Percentiles rank a stretch among this genome's conserved stretches.
These are phyloP conservation scores for Cyprinus carpio DNA, from an alignment of 2,113 vertebrate genomes.

Conservation along the genomic window DNA sequence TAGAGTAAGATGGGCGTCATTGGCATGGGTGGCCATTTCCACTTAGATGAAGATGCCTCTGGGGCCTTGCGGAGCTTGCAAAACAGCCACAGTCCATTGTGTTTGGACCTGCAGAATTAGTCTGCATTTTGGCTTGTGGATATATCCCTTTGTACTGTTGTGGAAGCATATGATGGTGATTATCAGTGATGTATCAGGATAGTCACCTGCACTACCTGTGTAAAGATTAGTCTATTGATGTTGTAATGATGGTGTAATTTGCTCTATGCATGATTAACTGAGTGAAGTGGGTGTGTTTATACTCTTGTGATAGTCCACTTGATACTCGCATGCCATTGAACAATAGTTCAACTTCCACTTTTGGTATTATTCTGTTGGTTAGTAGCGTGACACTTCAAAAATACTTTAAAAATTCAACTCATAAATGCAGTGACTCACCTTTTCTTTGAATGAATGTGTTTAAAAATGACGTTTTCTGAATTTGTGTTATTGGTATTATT, in stretches of 20 bases:
- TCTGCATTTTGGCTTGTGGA: background rate
- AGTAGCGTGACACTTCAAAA: background rate
- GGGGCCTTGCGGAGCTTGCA: background rate
- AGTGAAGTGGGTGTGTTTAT: background rate
- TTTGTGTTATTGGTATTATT: no score
- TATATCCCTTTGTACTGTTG: constrained; percentile 26
- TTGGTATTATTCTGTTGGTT: background rate
- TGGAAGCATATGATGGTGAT: background rate
- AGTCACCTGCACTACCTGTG: constrained; percentile 3
- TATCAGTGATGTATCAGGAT: constrained; percentile 13
- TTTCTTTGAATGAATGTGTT: no score
- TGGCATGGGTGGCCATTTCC: background rate
- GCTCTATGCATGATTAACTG: constrained; percentile 22
- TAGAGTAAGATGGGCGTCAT: background rate
- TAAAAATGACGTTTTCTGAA: no score
- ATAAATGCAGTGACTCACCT: background rate
- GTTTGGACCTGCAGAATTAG: background rate
- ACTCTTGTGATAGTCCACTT: background rate
- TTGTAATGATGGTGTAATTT: constrained; percentile 24
- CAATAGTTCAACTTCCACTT: constrained; percentile 10
- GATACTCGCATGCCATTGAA: background rate
- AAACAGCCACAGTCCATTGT: background rate
- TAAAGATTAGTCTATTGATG: constrained; percentile 30
- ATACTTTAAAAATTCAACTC: background rate
- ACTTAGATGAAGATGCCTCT: background rate